phyloP scores from a whole-genome alignment of 2,888 invertebrate genomes.

The Parnassius smintheus region DNA sequence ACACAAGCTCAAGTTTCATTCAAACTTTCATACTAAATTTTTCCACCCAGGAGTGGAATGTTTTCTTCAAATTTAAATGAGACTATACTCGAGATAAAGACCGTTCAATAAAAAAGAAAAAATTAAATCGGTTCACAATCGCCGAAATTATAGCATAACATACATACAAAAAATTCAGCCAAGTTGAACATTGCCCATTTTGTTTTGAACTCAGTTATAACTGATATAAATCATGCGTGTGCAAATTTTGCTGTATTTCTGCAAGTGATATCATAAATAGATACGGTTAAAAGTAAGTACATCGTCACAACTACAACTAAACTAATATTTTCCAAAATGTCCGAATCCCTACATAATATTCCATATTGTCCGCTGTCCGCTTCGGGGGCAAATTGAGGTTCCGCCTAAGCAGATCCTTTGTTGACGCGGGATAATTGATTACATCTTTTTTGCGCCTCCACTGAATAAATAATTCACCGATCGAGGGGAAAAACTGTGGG shows the following conservation, averaged over 20 bases:
- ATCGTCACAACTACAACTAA: slow-evolving; percentile 12
- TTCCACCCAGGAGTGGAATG: too few relatives aligned
- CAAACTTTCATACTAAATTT: too few relatives aligned
- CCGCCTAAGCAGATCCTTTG: slow-evolving; percentile 17
- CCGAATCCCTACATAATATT: slow-evolving; percentile 17
- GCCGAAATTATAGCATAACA: too few relatives aligned
- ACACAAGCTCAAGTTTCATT: too few relatives aligned
- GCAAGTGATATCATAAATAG: slow-evolving; percentile 6
- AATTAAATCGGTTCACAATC: too few relatives aligned
- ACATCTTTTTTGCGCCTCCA: slow-evolving; percentile 28
- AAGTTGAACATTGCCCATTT: too few relatives aligned
- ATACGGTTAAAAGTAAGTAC: background rate
- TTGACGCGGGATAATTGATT: slow-evolving; percentile 33
- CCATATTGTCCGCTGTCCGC: slow-evolving; percentile 16
- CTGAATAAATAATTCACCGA: slow-evolving; percentile 25
- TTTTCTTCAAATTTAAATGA: too few relatives aligned
- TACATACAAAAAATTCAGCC: too few relatives aligned
- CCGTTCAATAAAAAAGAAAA: too few relatives aligned
- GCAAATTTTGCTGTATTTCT: background rate
- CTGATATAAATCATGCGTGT: background rate
- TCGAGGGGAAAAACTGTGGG: slow-evolving; percentile 16
- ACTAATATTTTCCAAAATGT: slow-evolving; percentile 11
- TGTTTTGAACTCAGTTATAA: background rate
- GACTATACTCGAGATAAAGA: too few relatives aligned
- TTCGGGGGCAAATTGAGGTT: slow-evolving; percentile 3